phyloP scores from a whole-genome alignment of 2,113 vertebrate species.

The Panthera uncia region DNA sequence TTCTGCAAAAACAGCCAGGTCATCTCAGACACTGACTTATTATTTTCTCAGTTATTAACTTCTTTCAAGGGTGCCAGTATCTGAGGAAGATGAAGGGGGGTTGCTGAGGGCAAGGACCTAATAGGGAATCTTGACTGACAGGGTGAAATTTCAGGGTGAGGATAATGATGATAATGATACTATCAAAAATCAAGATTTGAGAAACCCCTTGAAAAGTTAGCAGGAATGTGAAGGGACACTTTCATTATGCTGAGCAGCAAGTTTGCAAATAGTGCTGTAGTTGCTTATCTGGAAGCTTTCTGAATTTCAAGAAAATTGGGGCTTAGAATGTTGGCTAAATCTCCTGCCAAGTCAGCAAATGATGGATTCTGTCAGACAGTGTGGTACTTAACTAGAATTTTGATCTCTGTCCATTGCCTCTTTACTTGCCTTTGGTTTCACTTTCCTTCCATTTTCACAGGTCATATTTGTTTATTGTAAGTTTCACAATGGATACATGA shows the following conservation, averaged over 20 bases:
- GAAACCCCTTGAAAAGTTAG: neutral
- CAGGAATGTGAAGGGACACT: neutral
- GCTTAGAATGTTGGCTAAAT: neutral
- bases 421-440: neutral
- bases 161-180: neutral
- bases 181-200: neutral
- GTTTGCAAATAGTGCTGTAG: neutral
- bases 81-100: neutral
- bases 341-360: conserved; percentile 3
- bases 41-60: neutral
- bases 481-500: neutral
- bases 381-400: neutral
- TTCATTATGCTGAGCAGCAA: neutral
- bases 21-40: neutral
- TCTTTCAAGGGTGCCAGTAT: conserved; percentile 13
- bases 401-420: neutral
- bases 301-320: neutral
- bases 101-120: neutral
- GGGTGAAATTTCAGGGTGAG: neutral
- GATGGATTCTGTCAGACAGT: neutral
- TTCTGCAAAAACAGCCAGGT: neutral
- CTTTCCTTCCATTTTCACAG: neutral
- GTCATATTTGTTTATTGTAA: neutral
- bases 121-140: neutral
- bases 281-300: conserved; percentile 10